Conservation (phyloP, 2,113 vertebrate genomes). For the Hoplias malabaricus region DNA sequence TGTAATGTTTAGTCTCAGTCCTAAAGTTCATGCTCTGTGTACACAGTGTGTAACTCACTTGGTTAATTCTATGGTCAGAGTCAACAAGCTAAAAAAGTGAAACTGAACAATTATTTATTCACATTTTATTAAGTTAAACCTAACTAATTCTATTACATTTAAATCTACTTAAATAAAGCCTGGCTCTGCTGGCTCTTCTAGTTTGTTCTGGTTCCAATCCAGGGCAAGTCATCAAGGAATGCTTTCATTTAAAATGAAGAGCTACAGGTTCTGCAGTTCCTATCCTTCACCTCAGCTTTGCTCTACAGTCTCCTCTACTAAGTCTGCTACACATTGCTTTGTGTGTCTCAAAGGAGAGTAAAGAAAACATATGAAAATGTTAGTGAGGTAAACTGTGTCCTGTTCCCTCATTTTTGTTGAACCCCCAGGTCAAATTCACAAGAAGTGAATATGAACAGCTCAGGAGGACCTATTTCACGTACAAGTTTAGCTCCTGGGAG, state of each 20-base stretch:
- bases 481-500: conserved; percentile 77
- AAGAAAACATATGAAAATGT: background rate
- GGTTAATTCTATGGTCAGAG: background rate
- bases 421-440: conserved; percentile 78
- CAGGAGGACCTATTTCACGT: conserved; percentile 72
- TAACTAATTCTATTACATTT: conserved; percentile 29
- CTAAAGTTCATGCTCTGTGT: background rate
- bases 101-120: no score
- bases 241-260: background rate
- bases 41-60: background rate
- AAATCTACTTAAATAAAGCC: conserved; percentile 14
- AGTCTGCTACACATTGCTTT: background rate
- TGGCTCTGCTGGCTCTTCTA: background rate
- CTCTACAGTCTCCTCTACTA: background rate
- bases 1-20: no score
- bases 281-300: background rate
- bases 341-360: background rate
- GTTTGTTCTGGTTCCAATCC: background rate
- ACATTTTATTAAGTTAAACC: conserved; percentile 22
- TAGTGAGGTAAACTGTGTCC: background rate
- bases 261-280: background rate
- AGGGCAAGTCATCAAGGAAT: background rate
- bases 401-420: conserved; percentile 5
- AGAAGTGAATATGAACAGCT: conserved; percentile 67
- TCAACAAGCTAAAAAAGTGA: background rate